Base-by-base conservation (phyloP, 35 echinoderm and acorn worm genomes). In the Holothuria glaberrima region DNA sequence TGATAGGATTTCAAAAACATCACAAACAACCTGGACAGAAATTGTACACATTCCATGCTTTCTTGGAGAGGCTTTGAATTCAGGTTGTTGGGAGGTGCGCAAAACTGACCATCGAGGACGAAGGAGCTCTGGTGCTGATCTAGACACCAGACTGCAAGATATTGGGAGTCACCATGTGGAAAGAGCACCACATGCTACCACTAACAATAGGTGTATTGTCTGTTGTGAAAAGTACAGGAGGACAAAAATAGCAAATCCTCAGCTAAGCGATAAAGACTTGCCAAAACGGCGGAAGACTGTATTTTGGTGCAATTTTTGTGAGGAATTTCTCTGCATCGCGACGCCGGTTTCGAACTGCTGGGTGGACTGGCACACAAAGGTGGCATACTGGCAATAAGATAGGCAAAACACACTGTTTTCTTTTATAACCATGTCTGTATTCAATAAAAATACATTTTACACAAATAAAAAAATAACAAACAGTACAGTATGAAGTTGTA, bases 1-100 rank as follows among this genome's bases (percentile, higher is more conserved):
- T 46, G 81, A 91, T 91, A 78, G 80, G 50, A 24, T 86, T 25
- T 71, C 27, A 70, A 58, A 91, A 91, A n/a, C 90, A 58, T 18
- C 80, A 91, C 66, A 58, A 84, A 0, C 63, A 41, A 21, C 56
- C 59, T 5, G 33, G 38, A 13, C 61, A 88, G 12, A 72, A 28
- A 22, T 10, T 76, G 3, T 32, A 64, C 60, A 88, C 86, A 70
- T 88, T 88, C 48, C 86, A 88, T 48, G 32, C 21, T 21, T 88
- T 88, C 29, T 24, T 88, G 26, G 86, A 88, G 36, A 88, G 21
- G 30, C 66, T 88, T 21, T 88, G 86, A 44, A 41, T 44, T 9
- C 9, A 68, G 21, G 63, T 88, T 36, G 86, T 88, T 71, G 86
- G 63, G 86, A 88, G 12, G 21, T 41, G 29, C 63, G 38, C 1